These are phyloP conservation scores for Lasaia peninsularis DNA, from an alignment of 1,140 invertebrate species.

Conservation along the genomic window DNA sequence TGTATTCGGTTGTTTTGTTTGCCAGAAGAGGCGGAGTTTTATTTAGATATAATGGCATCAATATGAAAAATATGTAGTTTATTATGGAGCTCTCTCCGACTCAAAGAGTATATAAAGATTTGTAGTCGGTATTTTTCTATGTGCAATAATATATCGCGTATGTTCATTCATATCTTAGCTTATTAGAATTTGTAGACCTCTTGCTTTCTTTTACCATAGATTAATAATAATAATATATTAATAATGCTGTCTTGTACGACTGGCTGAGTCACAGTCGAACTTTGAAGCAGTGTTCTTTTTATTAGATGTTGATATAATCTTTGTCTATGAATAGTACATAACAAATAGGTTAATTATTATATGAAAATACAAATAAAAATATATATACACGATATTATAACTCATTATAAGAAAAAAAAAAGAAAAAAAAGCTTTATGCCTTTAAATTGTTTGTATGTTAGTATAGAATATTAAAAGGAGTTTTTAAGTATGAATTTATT, in stretches of 20 bases:
- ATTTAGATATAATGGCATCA: background rate
- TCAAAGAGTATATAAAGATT: conserved; percentile 29
- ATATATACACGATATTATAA: conserved; percentile 74
- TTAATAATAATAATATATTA: conserved; percentile 11
- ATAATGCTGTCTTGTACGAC: conserved; percentile 3
- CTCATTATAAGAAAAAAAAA: conserved; percentile 63
- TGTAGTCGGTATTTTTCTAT: conserved; percentile 66
- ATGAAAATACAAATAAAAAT: conserved; percentile 74
- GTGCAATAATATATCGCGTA: conserved; percentile 68
- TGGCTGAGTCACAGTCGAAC: conserved; percentile 16
- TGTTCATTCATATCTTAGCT: conserved; percentile 68
- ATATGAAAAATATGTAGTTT: conserved; percentile 14
- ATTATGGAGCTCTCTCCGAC: conserved; percentile 41
- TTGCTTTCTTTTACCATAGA: conserved; percentile 26
- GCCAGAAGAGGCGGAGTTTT: conserved; percentile 11
- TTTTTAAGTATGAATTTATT: conserved; percentile 23
- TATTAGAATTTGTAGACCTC: conserved; percentile 48
- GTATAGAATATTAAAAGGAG: conserved; percentile 51
- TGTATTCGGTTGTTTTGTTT: conserved; percentile 7
- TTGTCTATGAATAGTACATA: conserved; percentile 70
- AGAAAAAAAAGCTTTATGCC: conserved; percentile 69
- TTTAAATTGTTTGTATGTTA: conserved; percentile 73
- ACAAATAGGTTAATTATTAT: conserved; percentile 65
- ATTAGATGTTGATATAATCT: conserved; percentile 71
- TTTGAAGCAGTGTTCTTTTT: conserved; percentile 29